phyloP scores from a whole-genome alignment of 2,113 vertebrate species.

The Notarius lentiginosus region DNA sequence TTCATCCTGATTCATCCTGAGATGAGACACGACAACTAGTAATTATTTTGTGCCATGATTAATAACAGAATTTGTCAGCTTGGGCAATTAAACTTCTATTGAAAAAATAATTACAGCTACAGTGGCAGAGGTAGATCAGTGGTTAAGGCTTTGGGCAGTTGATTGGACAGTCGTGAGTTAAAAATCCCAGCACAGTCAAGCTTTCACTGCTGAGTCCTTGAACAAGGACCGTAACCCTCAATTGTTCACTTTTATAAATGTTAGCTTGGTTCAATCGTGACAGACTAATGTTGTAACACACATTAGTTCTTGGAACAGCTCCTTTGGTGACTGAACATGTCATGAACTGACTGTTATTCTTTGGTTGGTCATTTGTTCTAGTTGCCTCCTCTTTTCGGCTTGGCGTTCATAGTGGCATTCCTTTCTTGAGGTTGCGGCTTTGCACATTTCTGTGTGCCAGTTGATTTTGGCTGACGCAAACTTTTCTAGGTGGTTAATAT shows the following conservation, averaged over 20 bases:
- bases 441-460: no score
- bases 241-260: background rate
- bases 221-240: background rate
- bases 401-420: no score
- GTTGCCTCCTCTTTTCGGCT: no score
- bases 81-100: background rate
- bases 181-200: background rate
- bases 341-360: no score
- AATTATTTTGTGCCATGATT: conserved; percentile 3
- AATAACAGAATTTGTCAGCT: background rate
- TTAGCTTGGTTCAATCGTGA: background rate
- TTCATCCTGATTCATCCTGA: background rate
- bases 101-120: conserved; percentile 35
- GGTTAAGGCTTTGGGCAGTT: background rate
- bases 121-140: background rate
- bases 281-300: no score
- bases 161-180: background rate
- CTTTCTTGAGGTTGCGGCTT: no score
- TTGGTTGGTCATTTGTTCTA: no score
- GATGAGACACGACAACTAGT: conserved; percentile 5
- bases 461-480: no score
- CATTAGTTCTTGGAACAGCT: no score
- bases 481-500: no score
- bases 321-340: no score
- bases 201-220: background rate